Evolutionary conservation across 2,888 invertebrate species (phyloP).

Genomic region (Itoplectis maculator): DNA sequence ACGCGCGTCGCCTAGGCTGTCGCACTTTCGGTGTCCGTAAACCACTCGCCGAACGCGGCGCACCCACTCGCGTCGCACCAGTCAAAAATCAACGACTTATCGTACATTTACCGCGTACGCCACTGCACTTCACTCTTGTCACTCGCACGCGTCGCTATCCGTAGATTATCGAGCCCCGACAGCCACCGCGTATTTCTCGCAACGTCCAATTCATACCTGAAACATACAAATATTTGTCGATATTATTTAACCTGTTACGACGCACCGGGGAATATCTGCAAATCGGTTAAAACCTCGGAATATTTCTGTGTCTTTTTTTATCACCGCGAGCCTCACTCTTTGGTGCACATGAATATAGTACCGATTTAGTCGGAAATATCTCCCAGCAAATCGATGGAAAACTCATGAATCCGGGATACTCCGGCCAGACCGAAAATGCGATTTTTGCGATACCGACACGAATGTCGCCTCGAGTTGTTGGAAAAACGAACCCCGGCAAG

Average conservation of each 20-base stretch:
- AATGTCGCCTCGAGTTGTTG: slow-evolving; percentile 53
- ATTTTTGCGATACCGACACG: slow-evolving; percentile 54
- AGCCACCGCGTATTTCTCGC: slow-evolving; percentile 19
- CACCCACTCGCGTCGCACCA: slow-evolving; percentile 53
- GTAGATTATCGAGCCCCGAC: slow-evolving; percentile 33
- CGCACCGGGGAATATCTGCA: not conserved
- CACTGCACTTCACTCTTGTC: slow-evolving; percentile 59
- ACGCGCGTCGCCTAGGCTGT: slow-evolving; percentile 32
- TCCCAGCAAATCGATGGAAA: slow-evolving; percentile 31
- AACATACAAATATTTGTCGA: slow-evolving; percentile 49
- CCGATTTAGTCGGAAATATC: slow-evolving; percentile 11
- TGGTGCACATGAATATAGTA: not conserved
- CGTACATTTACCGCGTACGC: slow-evolving; percentile 41
- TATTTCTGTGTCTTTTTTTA: not conserved
- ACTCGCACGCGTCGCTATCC: slow-evolving; percentile 51
- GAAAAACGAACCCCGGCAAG: slow-evolving; percentile 38
- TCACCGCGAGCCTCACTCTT: slow-evolving; percentile 12
- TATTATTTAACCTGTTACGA: slow-evolving; percentile 16
- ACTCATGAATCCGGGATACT: slow-evolving; percentile 52
- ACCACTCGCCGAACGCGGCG: slow-evolving; percentile 44
- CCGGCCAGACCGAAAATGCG: slow-evolving; percentile 57
- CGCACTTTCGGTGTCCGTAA: slow-evolving; percentile 55
- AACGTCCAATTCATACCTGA: slow-evolving; percentile 56
- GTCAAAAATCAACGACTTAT: slow-evolving; percentile 55
- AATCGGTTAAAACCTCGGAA: not conserved